Percentiles rank a stretch among this genome's conserved stretches.
Evolutionary conservation across 2,113 vertebrate species (phyloP).

Genomic region (Tylochromis polylepis): DNA sequence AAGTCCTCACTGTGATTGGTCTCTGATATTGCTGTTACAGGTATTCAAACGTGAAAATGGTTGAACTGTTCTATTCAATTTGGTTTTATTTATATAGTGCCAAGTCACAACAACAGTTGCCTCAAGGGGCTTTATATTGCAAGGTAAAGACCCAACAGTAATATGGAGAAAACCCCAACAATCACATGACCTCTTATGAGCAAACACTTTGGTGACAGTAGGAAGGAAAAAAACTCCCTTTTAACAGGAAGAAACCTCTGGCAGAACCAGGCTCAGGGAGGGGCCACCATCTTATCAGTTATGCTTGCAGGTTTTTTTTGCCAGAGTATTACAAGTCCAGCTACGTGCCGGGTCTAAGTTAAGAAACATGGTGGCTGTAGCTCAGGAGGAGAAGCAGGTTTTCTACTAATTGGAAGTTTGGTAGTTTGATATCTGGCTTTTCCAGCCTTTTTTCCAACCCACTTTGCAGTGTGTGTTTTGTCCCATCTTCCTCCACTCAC

Average conservation of each 20-base stretch:
- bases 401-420: not conserved
- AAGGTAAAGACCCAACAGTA: too few relatives aligned
- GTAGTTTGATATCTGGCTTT: not conserved
- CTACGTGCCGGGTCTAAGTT: not conserved
- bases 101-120: too few relatives aligned
- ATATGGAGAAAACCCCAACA: not conserved
- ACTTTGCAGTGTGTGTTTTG: not conserved
- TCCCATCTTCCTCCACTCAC: not conserved
- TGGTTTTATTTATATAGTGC: not conserved
- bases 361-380: too few relatives aligned
- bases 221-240: not conserved
- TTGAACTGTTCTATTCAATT: not conserved
- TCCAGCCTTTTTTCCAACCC: too few relatives aligned
- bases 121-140: too few relatives aligned
- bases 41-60: not conserved
- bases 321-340: not conserved
- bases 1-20: not conserved
- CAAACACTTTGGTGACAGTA: not conserved
- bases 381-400: too few relatives aligned
- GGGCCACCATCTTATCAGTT: not conserved
- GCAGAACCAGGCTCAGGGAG: too few relatives aligned
- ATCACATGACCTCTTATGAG: not conserved
- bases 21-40: not conserved
- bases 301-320: not conserved
- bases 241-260: not conserved